These are phyloP conservation scores for Apistogramma diplotaenia DNA, from an alignment of 2,113 vertebrate genomes.

Conservation along the genomic window DNA sequence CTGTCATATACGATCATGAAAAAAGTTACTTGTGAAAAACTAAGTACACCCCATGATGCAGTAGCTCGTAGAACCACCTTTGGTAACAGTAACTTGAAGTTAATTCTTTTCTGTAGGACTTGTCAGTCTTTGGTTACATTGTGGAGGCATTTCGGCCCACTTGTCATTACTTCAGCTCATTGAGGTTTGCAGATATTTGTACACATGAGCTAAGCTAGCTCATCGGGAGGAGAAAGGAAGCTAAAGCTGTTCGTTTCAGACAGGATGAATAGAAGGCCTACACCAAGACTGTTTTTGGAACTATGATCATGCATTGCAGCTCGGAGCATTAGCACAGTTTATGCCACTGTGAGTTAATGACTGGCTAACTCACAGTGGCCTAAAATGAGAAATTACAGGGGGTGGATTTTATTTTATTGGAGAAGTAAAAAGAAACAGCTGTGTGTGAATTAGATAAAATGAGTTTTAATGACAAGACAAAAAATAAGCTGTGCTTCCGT, in stretches of 20 bases:
- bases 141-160: not conserved
- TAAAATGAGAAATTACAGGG: not conserved
- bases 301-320: not conserved
- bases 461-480: slow-evolving; percentile 50
- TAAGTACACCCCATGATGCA: not conserved
- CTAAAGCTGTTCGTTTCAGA: too few species aligned
- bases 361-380: not conserved
- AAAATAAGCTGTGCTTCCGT: slow-evolving; percentile 7
- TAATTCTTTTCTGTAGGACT: accelerated
- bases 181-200: not conserved
- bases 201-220: too few species aligned
- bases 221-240: too few species aligned
- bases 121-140: not conserved
- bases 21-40: not conserved
- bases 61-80: not conserved
- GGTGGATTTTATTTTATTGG: not conserved
- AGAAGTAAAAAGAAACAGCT: not conserved
- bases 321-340: not conserved
- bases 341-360: too few species aligned
- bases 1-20: not conserved
- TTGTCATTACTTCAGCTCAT: not conserved
- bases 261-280: too few species aligned
- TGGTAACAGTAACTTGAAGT: not conserved
- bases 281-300: not conserved
- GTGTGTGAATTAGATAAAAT: slow-evolving; percentile 41